Base-by-base conservation (phyloP, 2,797 vertebrate genomes). In the Buphagus erythrorhynchus region DNA sequence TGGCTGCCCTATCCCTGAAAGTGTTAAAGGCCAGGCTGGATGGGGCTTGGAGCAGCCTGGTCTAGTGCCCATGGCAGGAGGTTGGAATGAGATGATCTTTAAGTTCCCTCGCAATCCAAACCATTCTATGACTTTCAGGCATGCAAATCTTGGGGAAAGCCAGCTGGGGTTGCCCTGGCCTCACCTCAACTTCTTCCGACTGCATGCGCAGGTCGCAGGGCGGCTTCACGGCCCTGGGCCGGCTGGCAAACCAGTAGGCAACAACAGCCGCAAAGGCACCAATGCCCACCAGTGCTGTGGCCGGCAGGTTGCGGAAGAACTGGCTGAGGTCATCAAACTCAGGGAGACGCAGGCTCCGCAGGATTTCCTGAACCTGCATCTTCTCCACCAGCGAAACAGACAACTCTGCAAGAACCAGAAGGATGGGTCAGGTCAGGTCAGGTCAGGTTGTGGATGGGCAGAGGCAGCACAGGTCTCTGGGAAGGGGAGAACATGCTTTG, bases 281-380 rank as follows among this genome's bases (percentile, higher is more conserved):
- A 36, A 99, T 96, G 87, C 99, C 99, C 90, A 99, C 98, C 66
- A 99, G 98, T 1, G 99, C 98, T 40, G 99, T 98, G 76, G 99
- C 98, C 0, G 99, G 99, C 88, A 99, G 97, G 63, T 98, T 99
- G 91, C 97, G 97, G 92, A 99, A 98, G 78, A 99, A 99, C 94
- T 99, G 99, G 71, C 99, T 98, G 43, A 99, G 97, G 75, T 99
- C 99, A 0, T 99, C 98, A 73, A 99, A 97, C 95, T 99, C 99
- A 0, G 99, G 99, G 76, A 99, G 98, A 93, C 98, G 98, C 97
- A 99, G 98, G 95, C 99, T 98, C 67, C 98, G 98, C 97, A 99
- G 98, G 96, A 99, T 98, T 93, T 99, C 99, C 97, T 99, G 99
- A 83, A 98, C 98, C 98, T 99, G 99, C 99, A 99, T 99, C 98